Percentiles rank a stretch among this genome's conserved stretches.
Evolutionary conservation across 2,113 vertebrate species (phyloP).

Genomic region (Acanthochromis polyacanthus): DNA sequence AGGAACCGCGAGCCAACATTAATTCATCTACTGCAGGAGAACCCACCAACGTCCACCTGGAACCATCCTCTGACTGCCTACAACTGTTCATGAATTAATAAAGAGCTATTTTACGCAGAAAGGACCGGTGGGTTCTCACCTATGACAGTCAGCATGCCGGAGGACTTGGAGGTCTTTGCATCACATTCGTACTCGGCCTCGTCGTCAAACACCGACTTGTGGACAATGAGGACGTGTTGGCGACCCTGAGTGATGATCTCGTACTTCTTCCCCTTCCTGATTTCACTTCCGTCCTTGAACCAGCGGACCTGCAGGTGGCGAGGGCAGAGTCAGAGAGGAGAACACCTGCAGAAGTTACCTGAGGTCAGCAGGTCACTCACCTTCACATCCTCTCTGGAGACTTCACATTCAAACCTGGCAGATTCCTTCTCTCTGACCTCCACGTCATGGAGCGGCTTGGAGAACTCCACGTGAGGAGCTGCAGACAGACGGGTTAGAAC

Average conservation of each 20-base stretch:
- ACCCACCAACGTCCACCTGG: no score
- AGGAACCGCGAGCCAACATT: no score
- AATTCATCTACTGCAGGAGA: no score
- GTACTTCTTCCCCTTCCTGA: conserved; percentile 98
- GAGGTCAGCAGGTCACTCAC: conserved; percentile 72
- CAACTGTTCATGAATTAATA: no score
- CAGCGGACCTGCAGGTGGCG: conserved; percentile 88
- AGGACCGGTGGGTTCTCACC: conserved; percentile 82
- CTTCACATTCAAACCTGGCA: conserved; percentile 96
- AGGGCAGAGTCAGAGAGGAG: neutral
- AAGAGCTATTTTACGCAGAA: no score
- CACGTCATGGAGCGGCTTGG: conserved; percentile 94
- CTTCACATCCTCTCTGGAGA: conserved; percentile 92
- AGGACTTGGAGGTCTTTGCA: conserved; percentile 92
- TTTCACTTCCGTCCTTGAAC: conserved; percentile 98
- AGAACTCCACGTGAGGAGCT: conserved; percentile 95
- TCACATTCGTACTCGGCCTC: conserved; percentile 99
- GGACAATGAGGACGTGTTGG: conserved; percentile 91
- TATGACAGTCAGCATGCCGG: conserved; percentile 95
- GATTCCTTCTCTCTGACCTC: conserved; percentile 96
- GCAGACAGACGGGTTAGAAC: neutral
- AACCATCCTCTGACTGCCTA: no score
- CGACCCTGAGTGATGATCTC: conserved; percentile 94
- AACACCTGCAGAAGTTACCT: neutral
- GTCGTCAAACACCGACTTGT: conserved; percentile 94